Conservation (phyloP, 2,888 invertebrate species). For the Agriopis leucophaearia region DNA sequence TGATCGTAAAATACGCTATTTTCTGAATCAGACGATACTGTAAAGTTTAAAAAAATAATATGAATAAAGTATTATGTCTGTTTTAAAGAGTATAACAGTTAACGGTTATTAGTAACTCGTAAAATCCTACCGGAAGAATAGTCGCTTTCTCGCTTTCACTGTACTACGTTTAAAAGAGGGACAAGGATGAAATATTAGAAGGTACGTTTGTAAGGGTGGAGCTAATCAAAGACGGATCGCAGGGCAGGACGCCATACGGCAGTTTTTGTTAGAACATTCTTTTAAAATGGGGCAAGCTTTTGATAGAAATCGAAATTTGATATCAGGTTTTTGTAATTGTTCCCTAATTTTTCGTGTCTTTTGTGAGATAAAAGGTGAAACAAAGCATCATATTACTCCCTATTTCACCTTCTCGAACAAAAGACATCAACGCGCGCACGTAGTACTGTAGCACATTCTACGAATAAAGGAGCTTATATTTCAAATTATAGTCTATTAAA, state of each 20-base stretch:
- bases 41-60: too few relatives aligned
- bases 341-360: conserved; percentile 1
- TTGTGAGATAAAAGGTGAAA: too few relatives aligned
- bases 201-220: conserved; percentile 39
- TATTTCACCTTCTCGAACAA: conserved; percentile 45
- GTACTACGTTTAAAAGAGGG: conserved; percentile 16
- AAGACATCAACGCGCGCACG: conserved; percentile 64
- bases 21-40: too few relatives aligned
- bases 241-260: conserved; percentile 43
- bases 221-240: conserved; percentile 43
- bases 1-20: too few relatives aligned
- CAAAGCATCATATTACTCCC: neutral
- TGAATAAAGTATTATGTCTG: neutral
- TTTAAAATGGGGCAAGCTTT: conserved; percentile 32
- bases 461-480: neutral
- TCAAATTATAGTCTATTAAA: too few relatives aligned
- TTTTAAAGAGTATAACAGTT: neutral
- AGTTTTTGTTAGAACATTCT: conserved; percentile 38
- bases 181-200: conserved; percentile 35
- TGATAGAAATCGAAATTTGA: conserved; percentile 33
- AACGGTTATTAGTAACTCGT: conserved; percentile 30
- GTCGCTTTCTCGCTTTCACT: conserved; percentile 41
- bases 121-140: conserved; percentile 37
- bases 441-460: neutral
- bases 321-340: conserved; percentile 26